Base-by-base conservation (phyloP, 1,140 invertebrate genomes). In the Cyclina sinensis region DNA sequence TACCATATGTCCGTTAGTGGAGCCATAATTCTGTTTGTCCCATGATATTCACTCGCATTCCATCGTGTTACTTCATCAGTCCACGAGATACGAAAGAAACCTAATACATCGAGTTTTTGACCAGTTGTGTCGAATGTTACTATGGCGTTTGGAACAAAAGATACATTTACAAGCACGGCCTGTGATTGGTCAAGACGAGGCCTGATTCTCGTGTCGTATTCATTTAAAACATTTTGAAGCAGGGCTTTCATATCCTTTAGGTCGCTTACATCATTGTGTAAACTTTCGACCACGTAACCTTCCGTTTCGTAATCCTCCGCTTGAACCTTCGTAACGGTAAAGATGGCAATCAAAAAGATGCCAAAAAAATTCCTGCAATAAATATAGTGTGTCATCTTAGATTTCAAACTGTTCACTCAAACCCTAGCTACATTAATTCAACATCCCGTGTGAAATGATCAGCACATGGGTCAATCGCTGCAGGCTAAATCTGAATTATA, bases 191-290 rank as follows among this genome's bases (percentile, higher is more conserved):
- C 21, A 18, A 70, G 1, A 16, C 65, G 65, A 35, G 65, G 65
- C 27, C 65, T 35, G 7, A 70, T 11, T 70, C 65, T 35, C n/a
- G 32, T 70, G 65, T 70, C 65, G 32, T 70, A 70, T 2, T 70
- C 65, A 24, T 21, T 27, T 27, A 62, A 62, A 1, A 27, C 9
- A 27, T 62, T 3, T 62, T 62, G 18, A 11, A 62, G 27, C 57
- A 62, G 27, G 14, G 3, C 14, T 62, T 62, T 62, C 57, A 14
- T 27, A 24, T 27, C 14, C 7, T 62, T 9, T 9, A 62, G 24
- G 18, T 18, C n/a, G 57, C 57, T 27, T n/a, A 24, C 9, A 5
- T 27, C 24, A 27, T 24, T 24, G 18, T 4, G 7, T 43, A 43
- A 43, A 27, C 24, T 24, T n/a, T n/a, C n/a, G 1, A 27, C 24